Base-by-base conservation (phyloP, 2,888 invertebrate species). In the Mayetiola destructor region DNA sequence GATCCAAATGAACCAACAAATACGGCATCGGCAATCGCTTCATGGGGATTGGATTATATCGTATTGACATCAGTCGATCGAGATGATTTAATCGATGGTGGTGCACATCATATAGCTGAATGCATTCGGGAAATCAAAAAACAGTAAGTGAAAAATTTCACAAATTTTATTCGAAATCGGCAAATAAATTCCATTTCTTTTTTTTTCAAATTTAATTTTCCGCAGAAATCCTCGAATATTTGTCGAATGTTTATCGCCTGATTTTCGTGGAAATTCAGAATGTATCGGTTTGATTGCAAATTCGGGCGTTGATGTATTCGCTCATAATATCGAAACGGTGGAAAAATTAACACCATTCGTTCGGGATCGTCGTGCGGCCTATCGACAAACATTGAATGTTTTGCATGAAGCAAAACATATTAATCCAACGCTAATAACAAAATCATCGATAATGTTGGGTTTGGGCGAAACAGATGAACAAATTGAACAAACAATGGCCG, bases 261-360 rank as follows among this genome's bases (percentile, higher is more conserved):
- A 99, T 72, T 99, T 99, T 72, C 77, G 87, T 52, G 97, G 94
- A 1, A 78, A 90, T 68, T 67, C 81, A 54, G 75, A 80, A 5
- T 80, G 84, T 64, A 84, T 97, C 0, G 78, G 76, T 65, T 79
- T 74, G 0, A 84, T 97, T 58, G 90, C 86, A 0, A 69, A 75
- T 18, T 84, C 88, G 59, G 92, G 92, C 0, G 76, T 97, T 0
- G 96, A 99, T 73, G 99, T 99, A 35, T 97, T 88, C 65, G 97
- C 97, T 0, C 99, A 99, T 71, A 99, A 99, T 71, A 85, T 99
- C 36, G 99, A 99, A 76, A 99, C 99, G 0, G 95, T 96, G 0
- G 90, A 91, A 67, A 76, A 82, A 61, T 73, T 95, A 35, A 95
- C 95, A 48, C 89, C 89, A 4, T 87, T 84, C 68, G 96, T 99